These are phyloP conservation scores for Gymnothorax javanicus DNA, from an alignment of 2,797 vertebrate species.

Conservation along the genomic window DNA sequence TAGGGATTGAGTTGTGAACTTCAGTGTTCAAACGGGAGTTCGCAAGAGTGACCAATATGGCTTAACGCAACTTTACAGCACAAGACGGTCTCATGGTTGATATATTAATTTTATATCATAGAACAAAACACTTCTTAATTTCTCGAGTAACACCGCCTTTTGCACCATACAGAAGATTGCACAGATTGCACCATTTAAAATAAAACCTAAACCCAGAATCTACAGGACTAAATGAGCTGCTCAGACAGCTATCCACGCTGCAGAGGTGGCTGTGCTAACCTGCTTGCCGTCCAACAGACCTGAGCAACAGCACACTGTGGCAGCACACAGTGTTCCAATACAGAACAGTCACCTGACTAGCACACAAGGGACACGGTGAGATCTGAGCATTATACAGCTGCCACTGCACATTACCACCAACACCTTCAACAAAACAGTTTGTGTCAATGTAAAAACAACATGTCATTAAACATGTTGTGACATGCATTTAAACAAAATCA, in stretches of 20 bases:
- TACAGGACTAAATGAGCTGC: background rate
- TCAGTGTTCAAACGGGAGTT: too few species aligned
- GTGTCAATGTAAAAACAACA: constrained; percentile 7
- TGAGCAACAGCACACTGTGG: constrained; percentile 16
- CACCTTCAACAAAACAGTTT: constrained; percentile 21
- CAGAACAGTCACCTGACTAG: constrained; percentile 46
- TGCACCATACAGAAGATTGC: background rate
- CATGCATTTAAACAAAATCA: background rate
- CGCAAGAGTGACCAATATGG: too few species aligned
- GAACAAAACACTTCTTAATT: too few species aligned
- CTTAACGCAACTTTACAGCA: too few species aligned
- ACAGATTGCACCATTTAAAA: background rate
- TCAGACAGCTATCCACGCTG: background rate
- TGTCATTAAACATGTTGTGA: background rate
- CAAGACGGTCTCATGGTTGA: too few species aligned
- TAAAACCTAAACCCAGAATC: background rate
- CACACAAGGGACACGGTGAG: constrained; percentile 41
- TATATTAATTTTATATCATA: too few species aligned
- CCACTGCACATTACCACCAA: constrained; percentile 36
- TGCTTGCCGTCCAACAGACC: background rate
- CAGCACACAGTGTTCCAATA: constrained; percentile 13
- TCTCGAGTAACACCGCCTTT: background rate
- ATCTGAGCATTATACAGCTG: constrained; percentile 40
- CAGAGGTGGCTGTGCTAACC: background rate
- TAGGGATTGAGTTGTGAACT: too few species aligned